Base-by-base conservation (phyloP, 1,140 invertebrate genomes). In the Zaprionus davidi region DNA sequence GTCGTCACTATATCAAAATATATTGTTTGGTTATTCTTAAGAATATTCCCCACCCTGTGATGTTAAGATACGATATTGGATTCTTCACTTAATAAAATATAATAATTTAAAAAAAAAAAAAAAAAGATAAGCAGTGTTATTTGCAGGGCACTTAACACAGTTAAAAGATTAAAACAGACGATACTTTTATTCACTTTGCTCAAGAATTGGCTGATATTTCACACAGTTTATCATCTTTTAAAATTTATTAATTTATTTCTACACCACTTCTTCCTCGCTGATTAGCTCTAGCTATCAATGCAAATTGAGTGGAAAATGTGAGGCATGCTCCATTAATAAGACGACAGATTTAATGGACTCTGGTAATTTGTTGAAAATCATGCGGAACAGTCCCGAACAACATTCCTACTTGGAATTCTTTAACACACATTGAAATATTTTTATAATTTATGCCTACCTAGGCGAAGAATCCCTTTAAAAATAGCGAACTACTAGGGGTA, bases 371-470 rank as follows among this genome's bases (percentile, higher is more conserved):
- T 88, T 88, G 24, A 64, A 70, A 79, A 82, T 55, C 67, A 73
- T 66, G 74, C 71, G 24, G 63, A 88, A 85, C 81, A 71, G 53
- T 17, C 5, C n/a, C 31, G 20, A 53, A 69, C 69, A 71, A 68
- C 84, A 88, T 88, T 88, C 80, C 80, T 83, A 65, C 53, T 71
- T 78, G 70, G 60, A 82, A 78, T 82, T 82, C 74, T 90, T 73
- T 91, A 82, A 91, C 87, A 91, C 56, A 81, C 76, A 87, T 83
- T 86, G 70, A 76, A 90, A 85, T 90, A 82, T 90, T 90, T 90
- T 82, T 90, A 90, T 90, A 90, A 90, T 90, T 90, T 90, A 90
- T 90, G 82, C 76, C 65, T 62, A 90, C 85, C 78, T 90, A 81
- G 67, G 64, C 31, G 64, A 46, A 34, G 56, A 36, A 67, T 79